Percentiles rank a stretch among this genome's conserved stretches.
Conservation (phyloP, 2,797 vertebrate genomes). For the Hylomyscus alleni region DNA sequence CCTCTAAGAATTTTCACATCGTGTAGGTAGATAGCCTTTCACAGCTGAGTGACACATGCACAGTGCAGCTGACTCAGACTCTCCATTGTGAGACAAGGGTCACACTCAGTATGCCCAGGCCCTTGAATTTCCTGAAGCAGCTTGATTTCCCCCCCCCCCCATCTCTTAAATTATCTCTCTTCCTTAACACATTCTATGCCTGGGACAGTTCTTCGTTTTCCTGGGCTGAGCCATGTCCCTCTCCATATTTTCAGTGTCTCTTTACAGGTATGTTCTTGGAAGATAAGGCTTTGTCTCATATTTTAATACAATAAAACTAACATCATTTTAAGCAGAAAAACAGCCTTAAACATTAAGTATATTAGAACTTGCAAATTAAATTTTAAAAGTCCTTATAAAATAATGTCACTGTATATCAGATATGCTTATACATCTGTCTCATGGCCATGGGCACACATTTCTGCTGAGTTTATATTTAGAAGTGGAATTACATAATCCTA, state of each 20-base stretch:
- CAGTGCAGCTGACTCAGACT: constrained; percentile 14
- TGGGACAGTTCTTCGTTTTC: constrained; percentile 3
- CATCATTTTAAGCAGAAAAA: constrained; percentile 43
- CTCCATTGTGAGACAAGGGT: constrained; percentile 15
- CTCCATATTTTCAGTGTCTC: constrained; percentile 45
- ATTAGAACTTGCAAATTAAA: constrained; percentile 65
- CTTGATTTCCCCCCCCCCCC: constrained; percentile 19
- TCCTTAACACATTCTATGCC: constrained; percentile 15
- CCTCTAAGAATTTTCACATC: not conserved
- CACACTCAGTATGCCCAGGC: not conserved
- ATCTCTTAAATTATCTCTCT: constrained; percentile 41
- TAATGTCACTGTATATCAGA: constrained; percentile 13
- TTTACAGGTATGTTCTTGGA: constrained; percentile 12
- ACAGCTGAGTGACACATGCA: constrained; percentile 20
- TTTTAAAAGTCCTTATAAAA: constrained; percentile 55
- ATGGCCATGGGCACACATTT: not conserved
- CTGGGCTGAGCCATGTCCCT: constrained; percentile 31
- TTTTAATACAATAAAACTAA: constrained; percentile 59
- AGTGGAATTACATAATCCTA: not conserved
- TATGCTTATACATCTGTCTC: constrained; percentile 28
- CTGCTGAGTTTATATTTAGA: constrained; percentile 16
- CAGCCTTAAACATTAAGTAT: constrained; percentile 64
- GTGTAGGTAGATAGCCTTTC: not conserved
- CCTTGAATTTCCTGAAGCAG: constrained; percentile 50
- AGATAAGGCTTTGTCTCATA: not conserved